Base-by-base conservation (phyloP, 2,797 vertebrate genomes). In the Melanotaenia parkinsoni region DNA sequence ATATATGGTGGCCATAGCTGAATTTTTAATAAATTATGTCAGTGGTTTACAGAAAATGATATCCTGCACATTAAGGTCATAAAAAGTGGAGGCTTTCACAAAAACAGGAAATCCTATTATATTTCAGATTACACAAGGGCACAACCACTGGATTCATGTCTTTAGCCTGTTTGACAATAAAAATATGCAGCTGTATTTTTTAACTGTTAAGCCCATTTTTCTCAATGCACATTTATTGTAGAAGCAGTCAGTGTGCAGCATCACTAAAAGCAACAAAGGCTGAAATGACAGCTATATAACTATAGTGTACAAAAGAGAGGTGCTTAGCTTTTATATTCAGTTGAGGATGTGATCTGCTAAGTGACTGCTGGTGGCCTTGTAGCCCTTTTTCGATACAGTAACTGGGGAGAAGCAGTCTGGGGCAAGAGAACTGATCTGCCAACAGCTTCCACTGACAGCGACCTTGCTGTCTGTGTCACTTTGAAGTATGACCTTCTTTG, bases 391-490 rank as follows among this genome's bases (percentile, higher is more conserved):
- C 58, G 67, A 79, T 72, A 40, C 71, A 76, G 63, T 76, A 73
- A 76, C 71, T 70, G 59, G 76, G 80, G 76, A 82, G 72, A 67
- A 70, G 35, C 69, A 72, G 74, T 77, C 76, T 76, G 60, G 69
- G 70, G 59, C 77, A 59, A 6, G 76, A 66, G 63, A 71, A 79
- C 67, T 50, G 84, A 88, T 88, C 80, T 67, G 67, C 20, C 16
- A 69, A 79, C 67, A 35, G 83, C 82, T 64, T 70, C 26, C 63
- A 53, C 78, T 82, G 83, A 91, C 82, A 75, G 71, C 84, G 89
- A 93, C 89, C 91, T 89, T 85, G 84, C 80, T 82, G 83, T 78
- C 53, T 60, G 60, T 80, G 77, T 88, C 74, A 81, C 86, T 81
- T 81, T 81, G 76, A 72, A 79, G 80, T 71, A 54, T 58, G 81